Conservation (phyloP, 2,888 invertebrate genomes). For the Dynastes hyllus region DNA sequence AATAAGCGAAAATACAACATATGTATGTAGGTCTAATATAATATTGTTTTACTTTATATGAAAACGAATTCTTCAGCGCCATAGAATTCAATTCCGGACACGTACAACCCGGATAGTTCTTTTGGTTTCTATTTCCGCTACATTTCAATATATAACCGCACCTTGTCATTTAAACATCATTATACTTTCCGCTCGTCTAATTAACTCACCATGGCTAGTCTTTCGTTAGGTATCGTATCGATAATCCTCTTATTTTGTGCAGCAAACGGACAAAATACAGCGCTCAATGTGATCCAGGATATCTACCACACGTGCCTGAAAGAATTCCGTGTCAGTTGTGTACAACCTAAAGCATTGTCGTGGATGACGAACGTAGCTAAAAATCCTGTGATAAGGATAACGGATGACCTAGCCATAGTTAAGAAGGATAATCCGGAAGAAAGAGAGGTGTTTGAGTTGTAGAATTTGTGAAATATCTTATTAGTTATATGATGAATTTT, state of each 20-base stretch:
- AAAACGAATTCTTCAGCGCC: slow-evolving; percentile 49
- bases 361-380: slow-evolving; percentile 82
- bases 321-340: slow-evolving; percentile 82
- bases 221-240: slow-evolving; percentile 59
- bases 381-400: slow-evolving; percentile 82
- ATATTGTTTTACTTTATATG: slow-evolving; percentile 45
- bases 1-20: slow-evolving; percentile 6
- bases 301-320: slow-evolving; percentile 81
- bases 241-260: slow-evolving; percentile 53
- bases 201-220: slow-evolving; percentile 59
- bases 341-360: slow-evolving; percentile 84
- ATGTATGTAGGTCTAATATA: slow-evolving; percentile 39
- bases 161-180: slow-evolving; percentile 54
- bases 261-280: slow-evolving; percentile 69
- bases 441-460: slow-evolving; percentile 59
- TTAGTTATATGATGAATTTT: neutral
- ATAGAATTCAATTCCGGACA: slow-evolving; percentile 61
- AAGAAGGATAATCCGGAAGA: slow-evolving; percentile 74
- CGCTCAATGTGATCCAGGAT: slow-evolving; percentile 77
- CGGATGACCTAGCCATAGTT: slow-evolving; percentile 83
- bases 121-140: slow-evolving; percentile 71
- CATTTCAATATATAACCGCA: slow-evolving; percentile 65
- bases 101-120: slow-evolving; percentile 68
- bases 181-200: slow-evolving; percentile 56
- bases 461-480: neutral